Conservation (phyloP, 2,888 invertebrate genomes). For the Nasonovia ribisnigri region DNA sequence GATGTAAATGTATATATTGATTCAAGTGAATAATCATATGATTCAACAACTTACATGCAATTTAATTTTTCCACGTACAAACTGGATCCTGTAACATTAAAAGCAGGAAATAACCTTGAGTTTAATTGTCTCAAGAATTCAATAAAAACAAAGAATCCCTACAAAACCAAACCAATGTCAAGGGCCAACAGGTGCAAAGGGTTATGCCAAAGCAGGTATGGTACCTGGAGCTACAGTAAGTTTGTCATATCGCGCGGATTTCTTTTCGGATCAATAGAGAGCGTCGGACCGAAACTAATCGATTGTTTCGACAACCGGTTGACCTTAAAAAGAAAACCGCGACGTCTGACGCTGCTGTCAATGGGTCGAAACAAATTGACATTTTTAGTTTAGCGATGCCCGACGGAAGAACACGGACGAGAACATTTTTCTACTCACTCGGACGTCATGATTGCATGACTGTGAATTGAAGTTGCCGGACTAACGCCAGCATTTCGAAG, state of each 20-base stretch:
- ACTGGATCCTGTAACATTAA: conserved; percentile 50
- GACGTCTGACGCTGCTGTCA: not conserved
- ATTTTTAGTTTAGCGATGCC: not conserved
- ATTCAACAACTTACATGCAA: conserved; percentile 18
- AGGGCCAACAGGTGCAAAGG: conserved; percentile 10
- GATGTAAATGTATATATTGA: not conserved
- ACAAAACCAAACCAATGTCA: conserved; percentile 4
- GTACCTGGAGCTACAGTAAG: not conserved
- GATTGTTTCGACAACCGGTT: conserved; percentile 54
- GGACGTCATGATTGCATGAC: conserved; percentile 31
- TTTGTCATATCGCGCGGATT: not conserved
- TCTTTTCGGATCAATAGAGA: conserved; percentile 38
- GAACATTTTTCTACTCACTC: conserved; percentile 20
- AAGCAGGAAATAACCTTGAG: conserved; percentile 63
- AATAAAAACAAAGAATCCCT: not conserved
- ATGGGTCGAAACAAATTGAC: not conserved
- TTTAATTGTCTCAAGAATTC: not conserved
- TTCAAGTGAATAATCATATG: not conserved
- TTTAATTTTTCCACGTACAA: conserved; percentile 58
- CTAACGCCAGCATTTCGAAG: not conserved
- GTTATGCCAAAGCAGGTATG: not conserved
- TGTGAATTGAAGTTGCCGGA: not conserved
- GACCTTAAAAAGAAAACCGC: conserved; percentile 57
- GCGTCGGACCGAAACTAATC: conserved; percentile 46
- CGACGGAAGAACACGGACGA: not conserved